Evolutionary conservation across 2,888 invertebrate genomes (phyloP).

Genomic region (Gymnoscelis rufifasciata): DNA sequence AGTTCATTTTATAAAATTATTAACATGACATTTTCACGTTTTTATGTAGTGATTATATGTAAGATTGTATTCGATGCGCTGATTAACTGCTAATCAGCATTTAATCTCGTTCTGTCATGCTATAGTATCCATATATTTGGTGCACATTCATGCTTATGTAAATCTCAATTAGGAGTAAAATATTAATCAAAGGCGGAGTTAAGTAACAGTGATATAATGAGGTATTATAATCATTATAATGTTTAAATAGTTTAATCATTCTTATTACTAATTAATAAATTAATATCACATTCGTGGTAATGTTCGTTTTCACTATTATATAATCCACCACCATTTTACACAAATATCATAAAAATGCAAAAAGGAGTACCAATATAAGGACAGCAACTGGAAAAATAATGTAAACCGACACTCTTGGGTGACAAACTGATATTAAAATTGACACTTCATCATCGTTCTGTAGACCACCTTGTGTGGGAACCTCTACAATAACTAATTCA

Average conservation of each 20-base stretch:
- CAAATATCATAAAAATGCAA: conserved; percentile 87
- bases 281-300: conserved; percentile 74
- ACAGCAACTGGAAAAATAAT: conserved; percentile 88
- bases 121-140: background rate
- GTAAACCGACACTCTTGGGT: conserved; percentile 88
- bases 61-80: conserved; percentile 17
- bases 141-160: conserved; percentile 9
- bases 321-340: conserved; percentile 51
- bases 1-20: conserved; percentile 7
- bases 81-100: conserved; percentile 8
- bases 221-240: conserved; percentile 24
- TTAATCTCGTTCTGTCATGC: conserved; percentile 1
- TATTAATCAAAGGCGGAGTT: conserved; percentile 23
- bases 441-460: conserved; percentile 87
- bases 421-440: conserved; percentile 86
- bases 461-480: conserved; percentile 89
- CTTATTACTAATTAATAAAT: conserved; percentile 51
- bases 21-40: conserved; percentile 15
- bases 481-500: conserved; percentile 90
- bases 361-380: conserved; percentile 85
- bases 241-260: conserved; percentile 21
- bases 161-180: conserved; percentile 12
- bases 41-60: conserved; percentile 20
- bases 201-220: conserved; percentile 26
- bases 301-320: conserved; percentile 59